Evolutionary conservation across 2,113 vertebrate genomes (phyloP).

Genomic region (Mus musculus): DNA sequence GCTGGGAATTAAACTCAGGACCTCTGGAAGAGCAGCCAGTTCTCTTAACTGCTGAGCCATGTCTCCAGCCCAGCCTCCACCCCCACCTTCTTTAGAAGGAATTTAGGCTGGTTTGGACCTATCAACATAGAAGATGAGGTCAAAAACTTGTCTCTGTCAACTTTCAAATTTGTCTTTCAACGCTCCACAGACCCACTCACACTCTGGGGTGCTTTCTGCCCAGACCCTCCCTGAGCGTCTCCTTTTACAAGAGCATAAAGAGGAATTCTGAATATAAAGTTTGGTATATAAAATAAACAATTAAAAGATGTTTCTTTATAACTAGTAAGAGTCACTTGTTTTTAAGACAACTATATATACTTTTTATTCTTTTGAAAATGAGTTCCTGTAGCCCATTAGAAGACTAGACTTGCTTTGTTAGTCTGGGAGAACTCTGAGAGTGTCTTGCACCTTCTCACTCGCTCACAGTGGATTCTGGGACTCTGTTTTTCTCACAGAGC

Average conservation of each 20-base stretch:
- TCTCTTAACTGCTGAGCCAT: too few species aligned
- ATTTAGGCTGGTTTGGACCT: not conserved
- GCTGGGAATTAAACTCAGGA: too few species aligned
- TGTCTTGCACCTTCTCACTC: not conserved
- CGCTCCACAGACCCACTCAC: not conserved
- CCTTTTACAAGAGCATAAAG: not conserved
- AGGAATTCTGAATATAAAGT: not conserved
- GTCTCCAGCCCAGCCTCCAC: too few species aligned
- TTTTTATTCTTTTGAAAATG: not conserved
- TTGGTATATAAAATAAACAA: not conserved
- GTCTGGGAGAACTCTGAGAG: not conserved
- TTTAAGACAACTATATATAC: not conserved
- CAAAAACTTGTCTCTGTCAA: not conserved
- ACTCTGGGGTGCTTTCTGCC: not conserved
- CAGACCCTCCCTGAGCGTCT: not conserved
- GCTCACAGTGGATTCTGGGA: not conserved
- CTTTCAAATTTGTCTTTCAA: not conserved
- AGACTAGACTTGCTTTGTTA: not conserved
- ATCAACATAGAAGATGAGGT: not conserved
- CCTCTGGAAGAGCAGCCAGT: too few species aligned
- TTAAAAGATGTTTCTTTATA: slow-evolving; percentile 43
- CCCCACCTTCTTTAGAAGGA: not conserved
- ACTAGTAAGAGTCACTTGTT: slow-evolving; percentile 27
- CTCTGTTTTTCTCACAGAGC: slow-evolving; percentile 86
- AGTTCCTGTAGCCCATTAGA: not conserved